phyloP scores from a whole-genome alignment of 2,113 vertebrate genomes.

The Ictalurus punctatus region DNA sequence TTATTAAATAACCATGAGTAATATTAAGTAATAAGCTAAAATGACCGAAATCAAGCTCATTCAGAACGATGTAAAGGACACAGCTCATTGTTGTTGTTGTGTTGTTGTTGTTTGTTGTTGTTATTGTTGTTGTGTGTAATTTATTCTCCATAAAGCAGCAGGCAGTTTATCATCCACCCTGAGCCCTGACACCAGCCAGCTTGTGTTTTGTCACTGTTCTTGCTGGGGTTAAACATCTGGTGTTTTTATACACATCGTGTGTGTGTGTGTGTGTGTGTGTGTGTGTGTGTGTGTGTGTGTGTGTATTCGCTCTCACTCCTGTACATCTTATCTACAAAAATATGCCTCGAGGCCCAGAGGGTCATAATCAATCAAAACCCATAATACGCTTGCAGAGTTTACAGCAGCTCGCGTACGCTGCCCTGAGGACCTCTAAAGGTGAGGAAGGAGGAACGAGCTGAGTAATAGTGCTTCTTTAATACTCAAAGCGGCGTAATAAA shows the following conservation, averaged over 20 bases:
- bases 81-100: neutral
- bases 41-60: neutral
- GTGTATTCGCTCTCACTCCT: constrained; percentile 20
- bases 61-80: neutral
- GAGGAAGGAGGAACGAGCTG: neutral
- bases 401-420: neutral
- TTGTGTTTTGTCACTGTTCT: constrained; percentile 24
- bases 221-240: constrained; percentile 47
- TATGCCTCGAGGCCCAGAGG: constrained; percentile 15
- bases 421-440: neutral
- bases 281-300: constrained; percentile 16
- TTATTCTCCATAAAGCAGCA: constrained; percentile 18
- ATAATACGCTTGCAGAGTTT: constrained; percentile 18
- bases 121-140: constrained; percentile 32
- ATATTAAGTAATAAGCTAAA: neutral
- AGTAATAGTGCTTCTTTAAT: constrained; percentile 10
- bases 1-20: neutral
- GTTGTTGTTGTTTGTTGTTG: constrained; percentile 9
- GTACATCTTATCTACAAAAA: constrained; percentile 32
- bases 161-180: constrained; percentile 28
- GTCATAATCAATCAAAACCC: constrained; percentile 36
- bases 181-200: constrained; percentile 21
- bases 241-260: constrained; percentile 45
- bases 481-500: neutral
- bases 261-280: constrained; percentile 4